A percentile compares a stretch with the other conserved stretches of the same genome.
Evolutionary conservation across 2,797 vertebrate genomes (phyloP).

Genomic region (Balearica regulorum): DNA sequence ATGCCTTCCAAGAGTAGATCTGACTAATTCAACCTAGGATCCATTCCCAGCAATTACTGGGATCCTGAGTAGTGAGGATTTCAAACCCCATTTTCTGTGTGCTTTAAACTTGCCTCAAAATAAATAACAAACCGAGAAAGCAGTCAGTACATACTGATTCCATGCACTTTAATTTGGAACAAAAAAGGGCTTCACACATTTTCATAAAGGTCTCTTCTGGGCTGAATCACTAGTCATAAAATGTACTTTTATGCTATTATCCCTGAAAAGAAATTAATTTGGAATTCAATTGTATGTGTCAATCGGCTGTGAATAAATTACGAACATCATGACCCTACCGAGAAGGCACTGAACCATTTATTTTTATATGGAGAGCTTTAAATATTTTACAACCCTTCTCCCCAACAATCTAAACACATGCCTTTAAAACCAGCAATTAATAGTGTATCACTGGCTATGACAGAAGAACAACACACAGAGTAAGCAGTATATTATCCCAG

Average conservation of each 20-base stretch:
- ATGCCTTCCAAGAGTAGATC: not conserved
- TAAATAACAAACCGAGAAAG: not conserved
- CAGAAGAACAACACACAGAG: not conserved
- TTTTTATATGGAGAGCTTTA: not conserved
- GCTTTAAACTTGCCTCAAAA: not conserved
- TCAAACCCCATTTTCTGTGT: not conserved
- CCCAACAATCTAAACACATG: not conserved
- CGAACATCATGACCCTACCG: fast-evolving
- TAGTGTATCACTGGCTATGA: not conserved
- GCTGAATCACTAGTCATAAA: not conserved
- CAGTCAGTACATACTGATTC: not conserved
- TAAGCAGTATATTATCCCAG: not conserved
- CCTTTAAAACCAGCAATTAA: not conserved
- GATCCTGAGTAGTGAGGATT: not conserved
- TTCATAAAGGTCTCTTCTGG: not conserved
- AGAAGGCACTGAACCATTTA: not conserved
- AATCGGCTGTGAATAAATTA: not conserved
- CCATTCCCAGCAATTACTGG: not conserved
- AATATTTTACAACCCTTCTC: not conserved
- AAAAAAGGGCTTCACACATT: not conserved
- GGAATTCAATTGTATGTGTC: not conserved
- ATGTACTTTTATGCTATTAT: not conserved
- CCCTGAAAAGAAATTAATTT: not conserved
- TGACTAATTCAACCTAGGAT: not conserved
- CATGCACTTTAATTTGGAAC: not conserved